Conservation (phyloP, 2,888 invertebrate species). For the Heliconius sara region DNA sequence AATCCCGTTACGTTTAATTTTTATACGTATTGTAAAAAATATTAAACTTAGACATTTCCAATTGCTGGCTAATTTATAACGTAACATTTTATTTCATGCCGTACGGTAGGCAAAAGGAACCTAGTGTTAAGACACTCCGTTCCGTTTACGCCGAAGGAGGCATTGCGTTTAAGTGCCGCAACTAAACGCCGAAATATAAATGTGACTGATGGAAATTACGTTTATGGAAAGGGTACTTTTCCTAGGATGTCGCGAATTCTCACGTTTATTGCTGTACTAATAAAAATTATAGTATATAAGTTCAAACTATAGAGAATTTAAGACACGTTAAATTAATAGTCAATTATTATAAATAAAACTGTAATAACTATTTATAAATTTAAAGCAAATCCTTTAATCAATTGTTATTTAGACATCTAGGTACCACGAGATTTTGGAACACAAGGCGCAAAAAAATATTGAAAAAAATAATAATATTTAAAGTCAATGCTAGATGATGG, state of each 20-base stretch:
- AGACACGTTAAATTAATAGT: neutral
- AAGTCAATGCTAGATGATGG: neutral
- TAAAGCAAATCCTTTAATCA: neutral
- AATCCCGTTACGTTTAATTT: too few species aligned
- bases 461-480: neutral
- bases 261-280: neutral
- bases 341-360: neutral
- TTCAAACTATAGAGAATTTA: too few species aligned
- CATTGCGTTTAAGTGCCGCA: too few species aligned
- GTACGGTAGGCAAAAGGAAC: too few species aligned
- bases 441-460: too few species aligned
- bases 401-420: neutral
- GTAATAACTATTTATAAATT: neutral
- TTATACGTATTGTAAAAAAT: too few species aligned
- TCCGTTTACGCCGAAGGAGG: too few species aligned
- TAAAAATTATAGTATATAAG: neutral
- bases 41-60: too few species aligned
- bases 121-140: too few species aligned
- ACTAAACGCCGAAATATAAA: neutral
- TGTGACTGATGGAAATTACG: neutral
- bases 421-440: neutral
- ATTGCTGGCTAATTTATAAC: too few species aligned
- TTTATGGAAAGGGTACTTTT: neutral
- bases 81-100: too few species aligned
- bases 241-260: neutral